phyloP scores from a whole-genome alignment of 2,797 vertebrate species.

The Anolis apletophallus region DNA sequence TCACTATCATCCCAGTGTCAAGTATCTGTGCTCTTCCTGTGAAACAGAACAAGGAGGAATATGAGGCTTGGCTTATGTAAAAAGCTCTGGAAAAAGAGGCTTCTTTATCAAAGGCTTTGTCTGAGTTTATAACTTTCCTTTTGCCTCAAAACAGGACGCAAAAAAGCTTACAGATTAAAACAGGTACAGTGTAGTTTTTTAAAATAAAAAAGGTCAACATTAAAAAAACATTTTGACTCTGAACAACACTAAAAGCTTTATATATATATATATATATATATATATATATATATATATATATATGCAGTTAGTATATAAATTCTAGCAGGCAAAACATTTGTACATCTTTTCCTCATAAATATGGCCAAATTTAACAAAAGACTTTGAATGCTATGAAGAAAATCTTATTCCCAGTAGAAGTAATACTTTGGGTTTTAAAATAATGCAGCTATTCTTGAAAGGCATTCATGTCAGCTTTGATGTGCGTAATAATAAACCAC shows the following conservation, averaged over 20 bases:
- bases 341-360: background rate
- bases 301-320: no score
- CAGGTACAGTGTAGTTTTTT: constrained; percentile 16
- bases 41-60: no score
- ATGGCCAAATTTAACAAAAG: background rate
- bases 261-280: no score
- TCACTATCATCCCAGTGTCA: no score
- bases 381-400: constrained; percentile 19
- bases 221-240: background rate
- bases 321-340: background rate
- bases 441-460: background rate
- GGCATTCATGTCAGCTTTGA: background rate
- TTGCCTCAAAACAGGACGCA: no score
- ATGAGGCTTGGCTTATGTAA: no score
- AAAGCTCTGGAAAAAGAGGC: no score
- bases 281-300: no score
- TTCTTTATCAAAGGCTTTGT: no score
- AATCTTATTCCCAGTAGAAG: constrained; percentile 20
- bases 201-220: constrained; percentile 19
- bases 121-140: no score
- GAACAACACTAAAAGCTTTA: background rate
- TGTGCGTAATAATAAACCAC: background rate
- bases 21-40: no score
- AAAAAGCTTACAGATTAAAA: background rate
- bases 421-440: background rate